phyloP scores from a whole-genome alignment of 2,113 vertebrate genomes.

The Isurus oxyrinchus region DNA sequence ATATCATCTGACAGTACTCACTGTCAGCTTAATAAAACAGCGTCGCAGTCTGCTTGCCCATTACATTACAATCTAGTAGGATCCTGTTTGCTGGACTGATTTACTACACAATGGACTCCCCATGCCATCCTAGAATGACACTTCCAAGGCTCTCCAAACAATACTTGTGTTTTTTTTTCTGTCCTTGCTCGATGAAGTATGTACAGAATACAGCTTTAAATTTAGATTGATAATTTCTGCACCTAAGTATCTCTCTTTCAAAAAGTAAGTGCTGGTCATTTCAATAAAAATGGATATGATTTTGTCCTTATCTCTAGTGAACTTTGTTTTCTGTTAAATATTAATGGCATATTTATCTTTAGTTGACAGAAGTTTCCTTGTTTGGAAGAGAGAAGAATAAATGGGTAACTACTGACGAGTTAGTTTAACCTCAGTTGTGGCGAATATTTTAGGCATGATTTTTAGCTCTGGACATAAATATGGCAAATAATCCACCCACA shows the following conservation, averaged over 20 bases:
- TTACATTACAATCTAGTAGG: neutral
- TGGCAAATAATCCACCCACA: neutral
- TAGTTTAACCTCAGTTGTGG: neutral
- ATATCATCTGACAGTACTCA: neutral
- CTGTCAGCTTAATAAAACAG: neutral
- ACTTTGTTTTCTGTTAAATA: conserved; percentile 34
- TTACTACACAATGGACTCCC: neutral
- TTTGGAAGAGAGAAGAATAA: neutral
- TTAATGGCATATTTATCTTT: neutral
- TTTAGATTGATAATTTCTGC: neutral
- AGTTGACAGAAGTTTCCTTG: neutral
- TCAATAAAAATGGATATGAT: neutral
- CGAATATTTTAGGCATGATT: neutral
- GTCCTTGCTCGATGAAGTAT: neutral
- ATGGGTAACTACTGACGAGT: neutral
- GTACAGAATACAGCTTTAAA: neutral
- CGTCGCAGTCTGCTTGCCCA: neutral
- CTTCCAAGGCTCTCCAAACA: neutral
- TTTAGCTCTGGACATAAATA: neutral
- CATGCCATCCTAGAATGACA: neutral
- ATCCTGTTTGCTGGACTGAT: neutral
- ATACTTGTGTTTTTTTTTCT: neutral
- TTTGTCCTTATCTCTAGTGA: conserved; percentile 7
- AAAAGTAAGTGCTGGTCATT: neutral
- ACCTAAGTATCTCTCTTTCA: neutral